A percentile compares a stretch with the other conserved stretches of the same genome.
Conservation (phyloP, 2,113 vertebrate genomes). For the Callopanchax toddi region DNA sequence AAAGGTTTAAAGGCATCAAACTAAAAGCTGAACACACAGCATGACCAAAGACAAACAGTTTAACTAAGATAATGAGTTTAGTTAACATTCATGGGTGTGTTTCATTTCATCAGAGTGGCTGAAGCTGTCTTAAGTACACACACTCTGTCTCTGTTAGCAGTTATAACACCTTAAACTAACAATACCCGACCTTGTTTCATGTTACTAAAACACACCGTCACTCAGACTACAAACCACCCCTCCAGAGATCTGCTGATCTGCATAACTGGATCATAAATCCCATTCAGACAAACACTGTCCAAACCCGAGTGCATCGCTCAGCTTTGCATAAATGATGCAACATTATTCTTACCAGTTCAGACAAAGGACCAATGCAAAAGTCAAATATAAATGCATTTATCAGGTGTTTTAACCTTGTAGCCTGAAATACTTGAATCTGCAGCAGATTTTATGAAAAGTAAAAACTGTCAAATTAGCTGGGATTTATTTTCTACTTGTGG, state of each 20-base stretch:
- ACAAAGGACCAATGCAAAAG: not conserved
- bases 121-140: not conserved
- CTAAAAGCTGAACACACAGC: too few relatives aligned
- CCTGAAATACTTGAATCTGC: too few relatives aligned
- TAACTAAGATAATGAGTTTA: not conserved
- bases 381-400: not conserved
- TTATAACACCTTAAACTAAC: not conserved
- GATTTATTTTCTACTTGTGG: not conserved
- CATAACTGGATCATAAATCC: not conserved
- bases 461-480: not conserved
- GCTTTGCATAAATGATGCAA: not conserved
- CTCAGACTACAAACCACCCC: not conserved
- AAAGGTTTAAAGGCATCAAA: conserved; percentile 5
- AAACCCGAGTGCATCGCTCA: not conserved
- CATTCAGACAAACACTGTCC: not conserved
- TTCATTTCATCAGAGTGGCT: conserved; percentile 11
- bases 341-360: too few relatives aligned
- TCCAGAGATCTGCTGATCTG: conserved; percentile 2
- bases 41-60: too few relatives aligned
- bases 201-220: not conserved
- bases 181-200: not conserved
- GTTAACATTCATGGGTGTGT: not conserved
- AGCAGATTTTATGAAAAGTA: not conserved
- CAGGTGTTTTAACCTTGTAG: too few relatives aligned
- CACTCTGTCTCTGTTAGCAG: not conserved